Base-by-base conservation (phyloP, 2,797 vertebrate genomes). In the Xenentodon cancila region DNA sequence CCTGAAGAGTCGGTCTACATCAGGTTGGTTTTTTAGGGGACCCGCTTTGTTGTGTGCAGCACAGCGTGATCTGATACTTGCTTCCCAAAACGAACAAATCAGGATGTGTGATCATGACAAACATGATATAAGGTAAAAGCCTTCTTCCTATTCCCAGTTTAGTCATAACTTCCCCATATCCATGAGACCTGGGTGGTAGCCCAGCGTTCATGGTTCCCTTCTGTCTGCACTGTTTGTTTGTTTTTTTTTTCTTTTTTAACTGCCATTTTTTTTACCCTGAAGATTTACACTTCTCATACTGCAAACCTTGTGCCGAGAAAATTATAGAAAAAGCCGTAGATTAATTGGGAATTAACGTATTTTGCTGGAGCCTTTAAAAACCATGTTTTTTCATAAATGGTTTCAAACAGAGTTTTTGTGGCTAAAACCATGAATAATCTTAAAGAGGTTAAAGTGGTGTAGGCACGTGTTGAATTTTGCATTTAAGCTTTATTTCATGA, bases 81-180 rank as follows among this genome's bases (percentile, higher is more conserved):
- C 89, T 93, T 93, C 92, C 92, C 91, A 92, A 93, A 92, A 93
- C 22, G 73, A 88, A 83, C 73, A 89, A 93, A 93, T 92, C 90
- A 93, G 92, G 92, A 93, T 94, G 92, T 92, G 92, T 89, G 84
- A 92, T 84, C 55, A 69, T 90, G 91, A 93, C 89, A 91, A 90
- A 84, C 80, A 83, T 80, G 75, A 86, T 86, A 86, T 89, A 88
- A 91, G 92, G 89, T 86, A 86, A 91, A 91, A 84, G 91, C 84
- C 84, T 88, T 92, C 86, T 93, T 94, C 92, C 92, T 91, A 85
- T 75, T 92, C 92, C 90, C 86, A 69, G 71, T 91, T 93, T 91
- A 92, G 90, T 94, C 90, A 88, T 60, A 91, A 94, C 93, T 94
- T 94, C 94, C 93, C 89, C 92, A 92, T 89, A 91, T 94, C 92